phyloP scores from a whole-genome alignment of 2,797 vertebrate genomes.

The Galago senegalensis region DNA sequence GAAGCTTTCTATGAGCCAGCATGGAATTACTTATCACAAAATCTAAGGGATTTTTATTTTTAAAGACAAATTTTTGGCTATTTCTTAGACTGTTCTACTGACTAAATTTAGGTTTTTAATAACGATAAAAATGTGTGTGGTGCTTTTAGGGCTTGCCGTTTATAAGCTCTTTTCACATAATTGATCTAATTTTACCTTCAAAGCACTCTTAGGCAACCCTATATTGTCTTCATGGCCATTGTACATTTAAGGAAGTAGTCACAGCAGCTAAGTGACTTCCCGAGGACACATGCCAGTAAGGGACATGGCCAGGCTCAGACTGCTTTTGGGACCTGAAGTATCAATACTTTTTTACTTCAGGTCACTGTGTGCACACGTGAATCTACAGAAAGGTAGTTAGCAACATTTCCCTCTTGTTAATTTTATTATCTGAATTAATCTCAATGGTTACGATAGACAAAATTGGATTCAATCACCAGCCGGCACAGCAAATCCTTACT shows the following conservation, averaged over 20 bases:
- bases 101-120: constrained; percentile 79
- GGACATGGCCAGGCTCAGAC: not conserved
- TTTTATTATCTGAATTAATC: constrained; percentile 39
- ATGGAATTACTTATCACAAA: constrained; percentile 68
- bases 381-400: not conserved
- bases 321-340: not conserved
- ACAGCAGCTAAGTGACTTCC: not conserved
- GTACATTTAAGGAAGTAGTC: not conserved
- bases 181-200: constrained; percentile 67
- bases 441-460: not conserved
- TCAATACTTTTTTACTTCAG: not conserved
- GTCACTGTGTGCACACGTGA: not conserved
- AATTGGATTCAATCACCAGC: not conserved
- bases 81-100: constrained; percentile 74
- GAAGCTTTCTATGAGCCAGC: constrained; percentile 80
- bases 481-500: not conserved
- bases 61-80: constrained; percentile 74
- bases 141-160: constrained; percentile 57
- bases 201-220: constrained; percentile 18
- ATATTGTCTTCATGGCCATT: not conserved
- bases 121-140: constrained; percentile 70
- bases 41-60: constrained; percentile 67
- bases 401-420: not conserved
- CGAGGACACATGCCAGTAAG: fast-evolving
- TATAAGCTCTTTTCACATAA: constrained; percentile 65